phyloP scores from a whole-genome alignment of 1,140 invertebrate species.

The Macrobrachium nipponense region DNA sequence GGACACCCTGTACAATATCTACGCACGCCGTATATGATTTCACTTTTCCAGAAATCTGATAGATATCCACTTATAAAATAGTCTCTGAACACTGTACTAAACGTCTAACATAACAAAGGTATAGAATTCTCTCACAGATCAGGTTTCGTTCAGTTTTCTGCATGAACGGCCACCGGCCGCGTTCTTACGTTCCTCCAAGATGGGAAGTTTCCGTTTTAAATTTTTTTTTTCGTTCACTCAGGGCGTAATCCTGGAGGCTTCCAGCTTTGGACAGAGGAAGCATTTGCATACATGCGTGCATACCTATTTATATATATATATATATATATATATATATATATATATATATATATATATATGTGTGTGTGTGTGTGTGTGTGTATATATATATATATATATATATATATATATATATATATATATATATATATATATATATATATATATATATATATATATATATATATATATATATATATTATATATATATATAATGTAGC shows the following conservation, averaged over 20 bases:
- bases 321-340: neutral
- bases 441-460: slow-evolving; percentile 10
- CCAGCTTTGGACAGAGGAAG: neutral
- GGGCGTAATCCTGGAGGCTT: neutral
- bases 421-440: slow-evolving; percentile 13
- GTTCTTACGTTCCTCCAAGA: no score
- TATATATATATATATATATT: slow-evolving; percentile 16
- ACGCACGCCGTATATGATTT: no score
- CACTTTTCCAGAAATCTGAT: no score
- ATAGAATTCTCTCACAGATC: no score
- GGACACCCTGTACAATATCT: no score
- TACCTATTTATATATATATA: slow-evolving; percentile 12
- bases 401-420: neutral
- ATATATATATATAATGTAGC: neutral
- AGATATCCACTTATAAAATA: no score
- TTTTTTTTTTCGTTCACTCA: no score
- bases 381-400: neutral
- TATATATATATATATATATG: slow-evolving; percentile 11
- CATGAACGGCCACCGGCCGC: no score
- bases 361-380: neutral
- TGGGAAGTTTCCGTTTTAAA: no score
- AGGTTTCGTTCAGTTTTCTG: no score
- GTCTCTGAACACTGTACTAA: no score
- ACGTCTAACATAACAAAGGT: no score
- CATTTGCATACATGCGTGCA: neutral